Evolutionary conservation across 2,113 vertebrate species (phyloP).

Genomic region (Anguilla japonica): DNA sequence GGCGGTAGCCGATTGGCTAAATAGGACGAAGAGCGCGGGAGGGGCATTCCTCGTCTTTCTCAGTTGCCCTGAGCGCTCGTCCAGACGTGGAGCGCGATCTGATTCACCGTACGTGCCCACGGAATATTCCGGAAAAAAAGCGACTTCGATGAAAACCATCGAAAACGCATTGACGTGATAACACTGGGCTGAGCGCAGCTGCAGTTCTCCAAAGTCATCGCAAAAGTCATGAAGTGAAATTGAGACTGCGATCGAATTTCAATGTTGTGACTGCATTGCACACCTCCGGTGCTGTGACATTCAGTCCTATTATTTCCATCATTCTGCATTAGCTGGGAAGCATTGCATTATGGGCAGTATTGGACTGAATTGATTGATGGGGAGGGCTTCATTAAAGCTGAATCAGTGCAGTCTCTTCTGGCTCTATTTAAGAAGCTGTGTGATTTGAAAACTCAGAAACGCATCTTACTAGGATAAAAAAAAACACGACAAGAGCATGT

Average conservation of each 20-base stretch:
- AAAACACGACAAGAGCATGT: not conserved
- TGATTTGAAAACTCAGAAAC: not conserved
- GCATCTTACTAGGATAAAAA: not conserved
- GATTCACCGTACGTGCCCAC: too few species aligned
- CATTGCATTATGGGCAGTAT: not conserved
- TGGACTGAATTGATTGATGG: not conserved
- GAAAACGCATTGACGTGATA: too few species aligned
- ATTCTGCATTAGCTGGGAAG: not conserved
- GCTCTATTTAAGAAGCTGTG: not conserved
- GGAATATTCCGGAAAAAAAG: too few species aligned
- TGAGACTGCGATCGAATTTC: not conserved
- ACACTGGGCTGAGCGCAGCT: too few species aligned
- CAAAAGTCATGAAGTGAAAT: not conserved
- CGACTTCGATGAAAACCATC: too few species aligned
- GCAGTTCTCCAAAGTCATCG: not conserved
- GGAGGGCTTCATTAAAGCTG: not conserved
- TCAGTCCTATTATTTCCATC: not conserved
- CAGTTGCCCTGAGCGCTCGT: not conserved
- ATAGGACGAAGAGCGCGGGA: conserved; percentile 12
- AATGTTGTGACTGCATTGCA: not conserved
- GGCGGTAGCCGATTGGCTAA: conserved; percentile 42
- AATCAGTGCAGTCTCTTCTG: not conserved
- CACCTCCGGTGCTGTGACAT: not conserved
- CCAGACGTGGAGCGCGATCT: not conserved
- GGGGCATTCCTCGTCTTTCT: not conserved